Percentiles rank a stretch among this genome's conserved stretches.
Evolutionary conservation across 2,888 invertebrate species (phyloP).

Genomic region (Drosophila anomalata): DNA sequence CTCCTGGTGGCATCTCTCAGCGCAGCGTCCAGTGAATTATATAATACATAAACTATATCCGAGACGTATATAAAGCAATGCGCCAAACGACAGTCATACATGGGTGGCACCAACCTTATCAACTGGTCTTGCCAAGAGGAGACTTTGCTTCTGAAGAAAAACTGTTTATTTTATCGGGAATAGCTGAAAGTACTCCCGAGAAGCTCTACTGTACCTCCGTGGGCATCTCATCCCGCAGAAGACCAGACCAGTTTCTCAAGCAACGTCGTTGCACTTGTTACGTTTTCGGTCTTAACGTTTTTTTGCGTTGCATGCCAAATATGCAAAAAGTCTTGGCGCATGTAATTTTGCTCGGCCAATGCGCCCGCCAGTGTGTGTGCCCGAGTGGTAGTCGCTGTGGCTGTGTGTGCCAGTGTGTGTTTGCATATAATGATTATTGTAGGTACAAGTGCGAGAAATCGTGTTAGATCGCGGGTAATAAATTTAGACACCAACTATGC

Average conservation of each 20-base stretch:
- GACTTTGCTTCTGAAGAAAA: too few species aligned
- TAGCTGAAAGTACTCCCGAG: neutral
- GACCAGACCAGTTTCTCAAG: constrained; percentile 70
- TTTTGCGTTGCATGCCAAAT: constrained; percentile 70
- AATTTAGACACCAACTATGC: constrained; percentile 82
- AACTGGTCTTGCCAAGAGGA: too few species aligned
- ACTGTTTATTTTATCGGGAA: too few species aligned
- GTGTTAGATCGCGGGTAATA: constrained; percentile 83
- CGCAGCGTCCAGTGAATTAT: constrained; percentile 63
- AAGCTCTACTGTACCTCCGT: constrained; percentile 13
- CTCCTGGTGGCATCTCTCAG: constrained; percentile 62
- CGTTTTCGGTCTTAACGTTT: constrained; percentile 43
- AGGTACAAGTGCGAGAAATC: constrained; percentile 83
- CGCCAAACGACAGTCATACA: constrained; percentile 10
- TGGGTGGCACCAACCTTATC: too few species aligned
- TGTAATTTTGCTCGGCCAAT: constrained; percentile 63
- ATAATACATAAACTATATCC: constrained; percentile 68
- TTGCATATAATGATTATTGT: constrained; percentile 80
- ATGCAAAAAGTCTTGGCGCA: constrained; percentile 74
- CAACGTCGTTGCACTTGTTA: constrained; percentile 70
- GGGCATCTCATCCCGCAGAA: constrained; percentile 24
- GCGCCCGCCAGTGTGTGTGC: too few species aligned
- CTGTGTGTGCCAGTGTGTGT: constrained; percentile 53
- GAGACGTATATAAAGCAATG: constrained; percentile 9
- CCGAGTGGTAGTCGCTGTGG: neutral